Base-by-base conservation (phyloP, 92 coral and sea anemone genomes). In the Parazoanthus darwini region DNA sequence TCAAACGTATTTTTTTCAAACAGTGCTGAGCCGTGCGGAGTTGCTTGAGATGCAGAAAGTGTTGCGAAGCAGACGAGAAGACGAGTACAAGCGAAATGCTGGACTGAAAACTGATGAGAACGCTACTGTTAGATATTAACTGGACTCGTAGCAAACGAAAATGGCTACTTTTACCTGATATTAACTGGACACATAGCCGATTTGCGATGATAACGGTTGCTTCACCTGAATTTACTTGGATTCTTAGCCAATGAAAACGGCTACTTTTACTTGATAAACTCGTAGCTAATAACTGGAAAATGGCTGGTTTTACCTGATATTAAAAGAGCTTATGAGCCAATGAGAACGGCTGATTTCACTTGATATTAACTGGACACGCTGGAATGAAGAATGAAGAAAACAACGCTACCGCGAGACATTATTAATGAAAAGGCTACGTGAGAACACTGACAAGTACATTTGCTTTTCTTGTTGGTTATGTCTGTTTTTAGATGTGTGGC, bases 31-130 rank as follows among this genome's bases (percentile, higher is more conserved):
- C 86, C 94, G 91, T 51, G 92, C 88, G 39, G 93, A 95, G 56
- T 82, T 97, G 33, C 89, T 95, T 73, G 99, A 95, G 86, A 97
- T 97, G 99, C 98, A 94, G 73, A 88, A 86, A 65, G 92, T 92
- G 67, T 78, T 97, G 82, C 77, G 96, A 76, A 92, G 94, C 48
- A 89, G 98, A 86, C 91, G 94, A 85, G 97, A 94, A 67, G 94
- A 94, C 29, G 99, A 95, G 70, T 97, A 95, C 92, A 97, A 89
- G 94, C 93, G 89, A 76, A 97, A 95, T 86, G 95, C 96, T 44
- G 99, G 99, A 15, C 85, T 91, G 65, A 58, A 82, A 50, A 77
- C 80, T 14, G 92, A 92, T 50, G 89, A 89, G 66, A 43, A 54
- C 46, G 78, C 85, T 54, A 90, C 91, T 85, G 87, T 85, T 43